Conservation (phyloP, 2,113 vertebrate species). For the Mormyrus iriodes region DNA sequence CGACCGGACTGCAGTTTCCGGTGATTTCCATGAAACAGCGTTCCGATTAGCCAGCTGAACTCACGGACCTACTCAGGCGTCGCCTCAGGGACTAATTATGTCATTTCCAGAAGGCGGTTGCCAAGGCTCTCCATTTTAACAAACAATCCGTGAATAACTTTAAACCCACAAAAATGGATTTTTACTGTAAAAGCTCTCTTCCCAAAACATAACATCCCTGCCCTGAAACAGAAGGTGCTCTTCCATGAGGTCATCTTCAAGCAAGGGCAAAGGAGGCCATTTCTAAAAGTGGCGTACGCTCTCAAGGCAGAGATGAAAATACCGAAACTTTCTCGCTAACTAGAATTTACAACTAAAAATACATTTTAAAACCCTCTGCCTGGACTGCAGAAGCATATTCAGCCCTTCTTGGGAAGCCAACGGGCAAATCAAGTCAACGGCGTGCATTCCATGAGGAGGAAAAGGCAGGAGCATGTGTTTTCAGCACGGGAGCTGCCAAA, state of each 20-base stretch:
- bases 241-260: neutral
- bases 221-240: neutral
- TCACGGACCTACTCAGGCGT: constrained; percentile 27
- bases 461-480: neutral
- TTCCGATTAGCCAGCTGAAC: constrained; percentile 34
- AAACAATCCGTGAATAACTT: constrained; percentile 15
- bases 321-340: neutral
- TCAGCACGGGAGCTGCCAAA: neutral
- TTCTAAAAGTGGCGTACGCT: neutral
- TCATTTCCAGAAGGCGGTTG: constrained; percentile 42
- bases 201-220: neutral
- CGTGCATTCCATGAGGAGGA: neutral
- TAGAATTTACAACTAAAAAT: neutral
- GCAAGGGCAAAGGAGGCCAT: neutral
- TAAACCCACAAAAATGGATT: neutral
- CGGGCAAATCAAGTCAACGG: neutral
- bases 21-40: neutral
- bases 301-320: neutral
- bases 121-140: constrained; percentile 32
- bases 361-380: neutral
- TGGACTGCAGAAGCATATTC: neutral
- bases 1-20: neutral
- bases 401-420: neutral
- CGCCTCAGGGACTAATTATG: constrained; percentile 41
- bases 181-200: neutral